A percentile compares a stretch with the other conserved stretches of the same genome.
These are phyloP conservation scores for Rhagoletis pomonella DNA, from an alignment of 1,140 invertebrate species.

Conservation along the genomic window DNA sequence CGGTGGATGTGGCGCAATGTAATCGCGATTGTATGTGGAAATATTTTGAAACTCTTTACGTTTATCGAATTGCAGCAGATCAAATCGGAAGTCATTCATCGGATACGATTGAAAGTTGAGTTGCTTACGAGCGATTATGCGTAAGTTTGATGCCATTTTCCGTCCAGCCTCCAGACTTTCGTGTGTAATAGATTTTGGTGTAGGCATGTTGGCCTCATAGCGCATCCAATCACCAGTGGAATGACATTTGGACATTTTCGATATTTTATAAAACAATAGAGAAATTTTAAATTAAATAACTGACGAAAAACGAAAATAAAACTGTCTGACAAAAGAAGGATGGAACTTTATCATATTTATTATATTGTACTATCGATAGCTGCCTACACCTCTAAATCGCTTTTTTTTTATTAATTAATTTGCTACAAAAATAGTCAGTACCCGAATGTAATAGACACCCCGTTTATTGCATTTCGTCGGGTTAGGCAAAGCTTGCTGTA, in stretches of 20 bases:
- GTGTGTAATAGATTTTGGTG: constrained; percentile 43
- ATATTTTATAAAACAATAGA: neutral
- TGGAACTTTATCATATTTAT: neutral
- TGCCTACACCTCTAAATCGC: too few relatives aligned
- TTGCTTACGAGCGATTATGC: constrained; percentile 35
- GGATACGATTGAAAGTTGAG: constrained; percentile 55
- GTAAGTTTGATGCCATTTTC: constrained; percentile 2
- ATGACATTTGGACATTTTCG: constrained; percentile 1
- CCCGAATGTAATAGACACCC: too few relatives aligned
- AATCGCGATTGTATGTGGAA: constrained; percentile 54
- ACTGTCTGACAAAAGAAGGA: neutral
- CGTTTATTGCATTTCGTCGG: too few relatives aligned
- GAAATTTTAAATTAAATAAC: neutral
- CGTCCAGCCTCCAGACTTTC: constrained; percentile 48
- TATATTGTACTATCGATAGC: too few relatives aligned
- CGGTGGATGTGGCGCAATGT: neutral
- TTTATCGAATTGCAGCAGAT: neutral
- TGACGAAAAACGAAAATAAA: neutral
- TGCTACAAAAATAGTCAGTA: too few relatives aligned
- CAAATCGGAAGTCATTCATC: constrained; percentile 54
- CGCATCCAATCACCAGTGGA: neutral
- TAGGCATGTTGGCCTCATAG: neutral
- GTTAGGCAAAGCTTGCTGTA: too few relatives aligned
- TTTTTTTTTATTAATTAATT: too few relatives aligned
- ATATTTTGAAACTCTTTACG: neutral